Conservation (phyloP, 1,140 invertebrate species). For the Nasonia vitripennis region DNA sequence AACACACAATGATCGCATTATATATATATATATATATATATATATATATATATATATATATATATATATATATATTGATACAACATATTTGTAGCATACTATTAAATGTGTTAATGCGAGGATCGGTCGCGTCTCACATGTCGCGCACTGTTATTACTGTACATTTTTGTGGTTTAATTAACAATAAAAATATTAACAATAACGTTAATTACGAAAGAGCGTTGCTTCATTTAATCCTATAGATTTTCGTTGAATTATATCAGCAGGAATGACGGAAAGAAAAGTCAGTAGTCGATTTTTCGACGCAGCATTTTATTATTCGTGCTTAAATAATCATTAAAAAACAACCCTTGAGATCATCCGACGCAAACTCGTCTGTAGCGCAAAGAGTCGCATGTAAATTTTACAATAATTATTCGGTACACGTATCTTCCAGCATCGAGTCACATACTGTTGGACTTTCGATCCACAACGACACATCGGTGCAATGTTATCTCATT, state of each 20-base stretch:
- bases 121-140: conserved; percentile 62
- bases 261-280: not conserved
- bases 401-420: not conserved
- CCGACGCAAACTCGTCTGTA: not conserved
- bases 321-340: conserved; percentile 7
- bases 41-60: conserved; percentile 13
- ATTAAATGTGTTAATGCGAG: conserved; percentile 72
- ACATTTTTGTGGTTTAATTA: conserved; percentile 76
- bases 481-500: not conserved
- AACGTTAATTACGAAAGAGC: conserved; percentile 57
- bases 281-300: not conserved
- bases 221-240: not conserved
- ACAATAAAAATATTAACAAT: conserved; percentile 75
- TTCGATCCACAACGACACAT: no score
- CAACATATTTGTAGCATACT: conserved; percentile 70
- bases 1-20: conserved; percentile 16
- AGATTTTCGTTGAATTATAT: not conserved
- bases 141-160: conserved; percentile 67
- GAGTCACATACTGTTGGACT: no score
- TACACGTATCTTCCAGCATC: no score
- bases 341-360: conserved; percentile 19
- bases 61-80: conserved; percentile 57
- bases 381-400: not conserved
- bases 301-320: conserved; percentile 17
- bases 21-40: not conserved